phyloP scores from a whole-genome alignment of 2,888 invertebrate species.

The Nomada lathburiana region DNA sequence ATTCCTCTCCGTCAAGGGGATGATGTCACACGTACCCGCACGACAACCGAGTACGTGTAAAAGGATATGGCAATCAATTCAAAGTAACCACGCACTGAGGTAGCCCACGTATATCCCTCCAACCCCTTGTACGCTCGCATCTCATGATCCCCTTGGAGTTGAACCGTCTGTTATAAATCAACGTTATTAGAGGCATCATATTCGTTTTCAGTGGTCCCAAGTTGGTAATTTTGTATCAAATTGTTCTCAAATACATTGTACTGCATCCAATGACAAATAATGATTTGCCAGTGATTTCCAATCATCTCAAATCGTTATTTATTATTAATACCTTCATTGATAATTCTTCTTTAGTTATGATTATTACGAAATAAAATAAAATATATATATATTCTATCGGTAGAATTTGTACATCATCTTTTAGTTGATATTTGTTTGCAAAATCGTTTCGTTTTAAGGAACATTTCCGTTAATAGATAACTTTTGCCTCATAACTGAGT shows the following conservation, averaged over 20 bases:
- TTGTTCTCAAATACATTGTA: slow-evolving; percentile 80
- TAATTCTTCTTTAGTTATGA: not conserved
- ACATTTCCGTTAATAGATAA: slow-evolving; percentile 1
- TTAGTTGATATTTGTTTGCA: not conserved
- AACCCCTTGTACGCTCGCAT: slow-evolving; percentile 65
- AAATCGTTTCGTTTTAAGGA: not conserved
- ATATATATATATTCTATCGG: not conserved
- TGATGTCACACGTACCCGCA: slow-evolving; percentile 65
- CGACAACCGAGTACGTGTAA: slow-evolving; percentile 77
- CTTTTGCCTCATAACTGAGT: slow-evolving; percentile 1
- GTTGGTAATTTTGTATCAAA: slow-evolving; percentile 83
- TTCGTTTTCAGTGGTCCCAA: slow-evolving; percentile 76
- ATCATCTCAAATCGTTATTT: not conserved
- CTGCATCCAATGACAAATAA: slow-evolving; percentile 34
- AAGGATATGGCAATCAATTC: slow-evolving; percentile 83
- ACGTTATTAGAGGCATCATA: slow-evolving; percentile 83
- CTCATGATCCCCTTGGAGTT: slow-evolving; percentile 73
- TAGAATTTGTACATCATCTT: not conserved
- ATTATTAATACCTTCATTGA: not conserved
- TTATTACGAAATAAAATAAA: not conserved
- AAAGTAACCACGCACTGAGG: slow-evolving; percentile 81
- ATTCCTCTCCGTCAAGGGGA: slow-evolving; percentile 60
- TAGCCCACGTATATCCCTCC: slow-evolving; percentile 75
- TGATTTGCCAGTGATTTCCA: slow-evolving; percentile 27
- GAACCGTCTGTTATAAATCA: slow-evolving; percentile 82